These are phyloP conservation scores for Gymnodraco acuticeps DNA, from an alignment of 2,797 vertebrate genomes.

Conservation along the genomic window DNA sequence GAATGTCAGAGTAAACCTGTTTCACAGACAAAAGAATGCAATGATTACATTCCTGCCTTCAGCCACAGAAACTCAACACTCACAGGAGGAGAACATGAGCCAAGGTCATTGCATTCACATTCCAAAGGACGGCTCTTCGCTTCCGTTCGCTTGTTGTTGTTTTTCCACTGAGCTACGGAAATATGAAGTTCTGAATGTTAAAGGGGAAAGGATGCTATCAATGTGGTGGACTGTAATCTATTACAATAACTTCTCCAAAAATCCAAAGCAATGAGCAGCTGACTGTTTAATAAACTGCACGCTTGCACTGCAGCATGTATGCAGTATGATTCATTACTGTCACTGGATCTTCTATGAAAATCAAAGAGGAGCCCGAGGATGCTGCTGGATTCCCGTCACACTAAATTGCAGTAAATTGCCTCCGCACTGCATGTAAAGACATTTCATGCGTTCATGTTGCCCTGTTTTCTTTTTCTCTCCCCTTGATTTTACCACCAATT, in stretches of 20 bases:
- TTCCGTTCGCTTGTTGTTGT: slow-evolving; percentile 57
- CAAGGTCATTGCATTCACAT: slow-evolving; percentile 76
- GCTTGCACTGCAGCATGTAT: slow-evolving; percentile 81
- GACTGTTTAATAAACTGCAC: slow-evolving; percentile 84
- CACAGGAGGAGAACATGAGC: slow-evolving; percentile 44
- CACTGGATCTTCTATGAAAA: slow-evolving; percentile 82
- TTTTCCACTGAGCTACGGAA: slow-evolving; percentile 32
- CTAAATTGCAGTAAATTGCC: slow-evolving; percentile 82
- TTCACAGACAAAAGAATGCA: slow-evolving; percentile 64
- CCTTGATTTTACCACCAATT: slow-evolving; percentile 74
- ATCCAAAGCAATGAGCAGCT: slow-evolving; percentile 84
- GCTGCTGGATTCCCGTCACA: slow-evolving; percentile 72
- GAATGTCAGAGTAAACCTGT: slow-evolving; percentile 69
- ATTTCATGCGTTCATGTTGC: slow-evolving; percentile 68
- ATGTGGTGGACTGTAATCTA: slow-evolving; percentile 70
- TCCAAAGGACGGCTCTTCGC: slow-evolving; percentile 43
- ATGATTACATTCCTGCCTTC: slow-evolving; percentile 82
- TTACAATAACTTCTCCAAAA: slow-evolving; percentile 74
- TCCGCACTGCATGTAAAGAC: slow-evolving; percentile 73
- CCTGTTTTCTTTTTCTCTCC: slow-evolving; percentile 57
- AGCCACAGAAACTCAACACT: slow-evolving; percentile 66
- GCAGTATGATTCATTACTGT: slow-evolving; percentile 88
- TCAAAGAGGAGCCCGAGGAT: slow-evolving; percentile 81
- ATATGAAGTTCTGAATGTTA: slow-evolving; percentile 37
- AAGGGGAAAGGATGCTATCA: slow-evolving; percentile 45